A percentile compares a stretch with the other conserved stretches of the same genome.
Evolutionary conservation across 2,888 invertebrate species (phyloP).

Genomic region (Drosophila sordidula): DNA sequence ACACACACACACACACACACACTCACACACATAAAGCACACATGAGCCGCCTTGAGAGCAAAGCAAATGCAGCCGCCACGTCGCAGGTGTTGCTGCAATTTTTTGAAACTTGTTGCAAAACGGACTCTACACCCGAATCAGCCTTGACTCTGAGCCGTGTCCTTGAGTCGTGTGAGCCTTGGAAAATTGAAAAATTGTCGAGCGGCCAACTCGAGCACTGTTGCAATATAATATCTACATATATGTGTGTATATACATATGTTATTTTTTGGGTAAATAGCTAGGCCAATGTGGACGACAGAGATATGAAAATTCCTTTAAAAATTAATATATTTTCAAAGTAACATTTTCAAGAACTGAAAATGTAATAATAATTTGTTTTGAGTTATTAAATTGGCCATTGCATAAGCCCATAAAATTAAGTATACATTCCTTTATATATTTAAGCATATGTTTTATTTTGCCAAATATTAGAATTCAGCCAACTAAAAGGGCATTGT

Average conservation of each 20-base stretch:
- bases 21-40: slow-evolving; percentile 3
- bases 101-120: slow-evolving; percentile 70
- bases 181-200: slow-evolving; percentile 68
- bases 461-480: too few species aligned
- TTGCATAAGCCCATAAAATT: too few species aligned
- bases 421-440: too few species aligned
- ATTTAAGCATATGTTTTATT: too few species aligned
- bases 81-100: slow-evolving; percentile 43
- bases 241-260: background rate
- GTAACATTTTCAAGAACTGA: too few species aligned
- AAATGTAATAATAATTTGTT: background rate
- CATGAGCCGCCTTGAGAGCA: slow-evolving; percentile 59
- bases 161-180: slow-evolving; percentile 57
- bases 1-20: slow-evolving; percentile 7
- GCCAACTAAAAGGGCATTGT: too few species aligned
- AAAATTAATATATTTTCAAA: background rate
- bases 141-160: slow-evolving; percentile 70
- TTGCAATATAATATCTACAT: background rate
- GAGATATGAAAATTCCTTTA: slow-evolving; percentile 13
- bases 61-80: slow-evolving; percentile 34
- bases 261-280: background rate
- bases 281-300: slow-evolving; percentile 12
- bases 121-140: slow-evolving; percentile 41
- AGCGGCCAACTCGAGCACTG: slow-evolving; percentile 23
- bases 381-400: background rate